These are phyloP conservation scores for Mormyrus iriodes DNA, from an alignment of 2,113 vertebrate genomes.

Conservation along the genomic window DNA sequence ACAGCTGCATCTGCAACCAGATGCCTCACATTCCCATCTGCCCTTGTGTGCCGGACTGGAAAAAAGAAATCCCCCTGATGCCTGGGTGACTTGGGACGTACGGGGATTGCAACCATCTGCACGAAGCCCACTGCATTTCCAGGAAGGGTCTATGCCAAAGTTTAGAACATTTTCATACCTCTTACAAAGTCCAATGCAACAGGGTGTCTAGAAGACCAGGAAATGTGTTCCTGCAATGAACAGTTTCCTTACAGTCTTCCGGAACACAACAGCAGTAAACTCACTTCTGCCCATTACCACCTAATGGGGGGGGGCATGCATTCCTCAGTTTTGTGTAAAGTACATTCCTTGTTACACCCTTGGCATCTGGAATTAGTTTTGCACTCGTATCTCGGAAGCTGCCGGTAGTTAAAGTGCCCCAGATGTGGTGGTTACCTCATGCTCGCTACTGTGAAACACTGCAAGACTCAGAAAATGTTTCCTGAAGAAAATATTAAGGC, in stretches of 20 bases:
- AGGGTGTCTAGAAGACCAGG: not conserved
- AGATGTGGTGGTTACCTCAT: not conserved
- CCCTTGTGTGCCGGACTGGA: not conserved
- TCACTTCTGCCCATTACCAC: not conserved
- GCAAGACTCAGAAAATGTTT: not conserved
- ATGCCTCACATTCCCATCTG: not conserved
- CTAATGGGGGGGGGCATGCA: not conserved
- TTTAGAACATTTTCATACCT: not conserved
- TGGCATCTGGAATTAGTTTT: not conserved
- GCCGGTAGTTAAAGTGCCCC: not conserved
- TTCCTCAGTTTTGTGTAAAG: not conserved
- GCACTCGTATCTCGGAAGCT: not conserved
- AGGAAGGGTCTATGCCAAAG: not conserved
- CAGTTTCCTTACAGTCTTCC: not conserved
- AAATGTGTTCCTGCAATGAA: not conserved
- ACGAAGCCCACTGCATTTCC: not conserved
- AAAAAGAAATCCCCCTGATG: not conserved
- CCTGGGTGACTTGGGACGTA: not conserved
- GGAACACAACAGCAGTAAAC: not conserved
- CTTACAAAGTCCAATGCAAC: not conserved
- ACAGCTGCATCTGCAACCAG: not conserved
- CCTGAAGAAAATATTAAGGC: not conserved
- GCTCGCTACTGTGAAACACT: not conserved
- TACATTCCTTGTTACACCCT: not conserved
- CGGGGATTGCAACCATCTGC: not conserved